Evolutionary conservation across 2,113 vertebrate species (phyloP), one percentile per base, ranked within the genome.

Genomic region (Pelodiscus sinensis): DNA sequence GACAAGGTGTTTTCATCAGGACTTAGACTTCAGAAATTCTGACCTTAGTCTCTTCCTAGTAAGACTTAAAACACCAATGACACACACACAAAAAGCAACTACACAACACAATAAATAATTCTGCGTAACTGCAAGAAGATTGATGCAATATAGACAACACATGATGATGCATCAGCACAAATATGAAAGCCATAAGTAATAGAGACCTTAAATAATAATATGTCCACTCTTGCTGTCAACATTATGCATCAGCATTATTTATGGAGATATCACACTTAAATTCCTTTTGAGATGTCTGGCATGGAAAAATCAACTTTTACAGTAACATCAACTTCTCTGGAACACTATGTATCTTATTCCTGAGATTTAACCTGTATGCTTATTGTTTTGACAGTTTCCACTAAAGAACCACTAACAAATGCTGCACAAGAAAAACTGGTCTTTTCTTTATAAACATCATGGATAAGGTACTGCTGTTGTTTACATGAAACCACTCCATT

Each of bases 271-370:
- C 86, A 84, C 83, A 82, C 6, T 56, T 83, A 84, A 91, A 95
- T 81, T 94, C 91, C 84, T 89, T 78, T 81, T 95, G 89, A 97
- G 91, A 84, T 44, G 75, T 88, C 84, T 93, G 88, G 54, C 86
- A 29, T 82, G 44, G 44, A 44, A 44, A 44, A 44, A 44, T 44
- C 44, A 90, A 65, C 56, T 55, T 84, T 83, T 73, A 78, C 90
- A 79, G 57, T 21, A 84, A 83, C 2, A 58, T 12, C 1, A 16
- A 4, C 11, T 25, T 79, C 54, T 77, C 31, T 8, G 44, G 78
- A 77, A 44, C 3, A 1, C 9, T 81, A n/a, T 6, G 12, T 16
- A 57, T 38, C 62, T 16, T n/a, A 2, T 87, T 25, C 15, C 31
- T 84, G 92, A 88, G 79, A 80, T 73, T 31, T 93, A 44, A 94